Conservation (phyloP, 1,140 invertebrate species). For the Eurosta solidaginis region DNA sequence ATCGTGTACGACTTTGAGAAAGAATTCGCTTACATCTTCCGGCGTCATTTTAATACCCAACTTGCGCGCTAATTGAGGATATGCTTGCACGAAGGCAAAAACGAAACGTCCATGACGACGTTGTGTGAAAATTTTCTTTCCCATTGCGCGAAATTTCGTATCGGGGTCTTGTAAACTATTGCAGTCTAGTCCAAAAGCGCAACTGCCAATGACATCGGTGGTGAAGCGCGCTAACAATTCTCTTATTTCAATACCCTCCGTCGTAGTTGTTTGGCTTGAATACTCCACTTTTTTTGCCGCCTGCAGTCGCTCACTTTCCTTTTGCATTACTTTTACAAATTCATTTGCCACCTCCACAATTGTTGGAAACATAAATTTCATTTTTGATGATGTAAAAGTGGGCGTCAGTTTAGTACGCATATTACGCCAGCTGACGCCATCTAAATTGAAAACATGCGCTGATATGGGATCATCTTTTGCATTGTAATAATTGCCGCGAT, state of each 20-base stretch:
- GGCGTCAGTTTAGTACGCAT: slow-evolving; percentile 64
- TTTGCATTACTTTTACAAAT: slow-evolving; percentile 46
- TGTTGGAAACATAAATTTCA: slow-evolving; percentile 63
- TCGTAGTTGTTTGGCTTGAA: slow-evolving; percentile 58
- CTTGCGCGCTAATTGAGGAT: slow-evolving; percentile 39
- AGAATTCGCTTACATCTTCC: slow-evolving; percentile 56
- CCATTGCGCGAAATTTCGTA: slow-evolving; percentile 60
- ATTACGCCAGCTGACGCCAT: slow-evolving; percentile 63
- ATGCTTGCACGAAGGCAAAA: slow-evolving; percentile 40
- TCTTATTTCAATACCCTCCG: slow-evolving; percentile 61
- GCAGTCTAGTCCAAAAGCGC: slow-evolving; percentile 63
- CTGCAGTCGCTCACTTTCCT: neutral
- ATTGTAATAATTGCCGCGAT: slow-evolving; percentile 62
- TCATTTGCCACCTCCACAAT: slow-evolving; percentile 51
- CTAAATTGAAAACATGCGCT: slow-evolving; percentile 61
- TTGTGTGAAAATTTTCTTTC: slow-evolving; percentile 41
- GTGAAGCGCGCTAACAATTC: slow-evolving; percentile 66
- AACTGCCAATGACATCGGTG: slow-evolving; percentile 65
- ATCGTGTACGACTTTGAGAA: slow-evolving; percentile 50
- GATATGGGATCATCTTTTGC: slow-evolving; percentile 63
- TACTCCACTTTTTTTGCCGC: slow-evolving; percentile 42
- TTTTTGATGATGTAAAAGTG: slow-evolving; percentile 65
- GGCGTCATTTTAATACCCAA: slow-evolving; percentile 43
- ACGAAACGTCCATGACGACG: slow-evolving; percentile 38
- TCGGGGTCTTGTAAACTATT: slow-evolving; percentile 60